Base-by-base conservation (phyloP, 2,113 vertebrate genomes). In the Aphelocoma coerulescens region DNA sequence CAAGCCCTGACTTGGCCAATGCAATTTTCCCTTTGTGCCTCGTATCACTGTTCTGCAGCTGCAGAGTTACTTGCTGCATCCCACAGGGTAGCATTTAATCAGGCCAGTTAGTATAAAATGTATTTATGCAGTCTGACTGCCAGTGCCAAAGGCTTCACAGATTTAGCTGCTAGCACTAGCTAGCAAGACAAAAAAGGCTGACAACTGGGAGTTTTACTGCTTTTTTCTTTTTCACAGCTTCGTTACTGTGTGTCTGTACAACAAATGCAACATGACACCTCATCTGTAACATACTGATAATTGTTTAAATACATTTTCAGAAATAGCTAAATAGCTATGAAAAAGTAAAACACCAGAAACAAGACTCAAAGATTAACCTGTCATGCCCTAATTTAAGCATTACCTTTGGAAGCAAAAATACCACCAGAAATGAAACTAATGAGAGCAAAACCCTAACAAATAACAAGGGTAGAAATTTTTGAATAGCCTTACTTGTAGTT, bases 401-500 rank as follows among this genome's bases (percentile, higher is more conserved):
- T 85, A 85, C 7, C 18, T 66, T 76, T 8, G 12, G 37, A 86
- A 82, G 79, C 5, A 75, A 66, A 85, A 87, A 81, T 28, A 73
- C 6, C 24, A 74, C 33, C 76, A 92, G 65, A 87, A 84, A 54
- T 43, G 0, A 75, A 81, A 80, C 10, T 51, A 79, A 48, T 18
- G 28, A 83, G 33, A 88, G 11, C 7, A 90, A 83, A 92, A 41
- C 9, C 37, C 66, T 79, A 51, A 78, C 18, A 73, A 96, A 72
- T 11, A 91, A 58, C 30, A 85, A 44, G 5, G 26, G 6, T 9
- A 88, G 43, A 84, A 62, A 59, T 85, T 20, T 88, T 55, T 67
- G 18, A 81, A 81, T 30, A 78, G 19, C 80, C 99, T 99, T 98
- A 99, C 99, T 99, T 99, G 98, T 99, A 99, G 97, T 99, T 99